These are phyloP conservation scores for Tapera naevia DNA, from an alignment of 2,797 vertebrate species.

Conservation along the genomic window DNA sequence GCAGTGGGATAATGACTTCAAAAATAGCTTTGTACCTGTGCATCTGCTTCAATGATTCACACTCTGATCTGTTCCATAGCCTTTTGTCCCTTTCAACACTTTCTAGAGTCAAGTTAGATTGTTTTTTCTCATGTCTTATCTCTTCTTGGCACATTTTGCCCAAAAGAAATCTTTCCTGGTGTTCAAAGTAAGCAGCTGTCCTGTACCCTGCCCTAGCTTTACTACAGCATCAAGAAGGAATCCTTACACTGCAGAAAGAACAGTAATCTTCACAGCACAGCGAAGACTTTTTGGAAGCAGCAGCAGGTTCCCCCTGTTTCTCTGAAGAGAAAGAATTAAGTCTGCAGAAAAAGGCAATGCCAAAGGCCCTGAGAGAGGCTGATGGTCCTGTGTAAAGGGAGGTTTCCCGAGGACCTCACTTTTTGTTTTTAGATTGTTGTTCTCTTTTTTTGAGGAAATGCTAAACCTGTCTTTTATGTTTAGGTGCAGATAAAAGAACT, in stretches of 20 bases:
- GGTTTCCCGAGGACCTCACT: background rate
- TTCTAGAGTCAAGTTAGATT: background rate
- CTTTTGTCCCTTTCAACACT: background rate
- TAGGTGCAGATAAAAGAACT: background rate
- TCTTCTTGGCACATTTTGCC: background rate
- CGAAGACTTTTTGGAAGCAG: background rate
- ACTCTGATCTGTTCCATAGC: too few species aligned
- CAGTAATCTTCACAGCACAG: background rate
- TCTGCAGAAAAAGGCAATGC: background rate
- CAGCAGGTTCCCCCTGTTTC: background rate
- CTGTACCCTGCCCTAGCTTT: background rate
- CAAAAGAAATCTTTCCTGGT: background rate
- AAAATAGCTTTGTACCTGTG: background rate
- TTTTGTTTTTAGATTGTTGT: background rate
- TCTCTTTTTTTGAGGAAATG: background rate
- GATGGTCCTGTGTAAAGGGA: background rate
- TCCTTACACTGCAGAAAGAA: background rate
- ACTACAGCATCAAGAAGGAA: background rate
- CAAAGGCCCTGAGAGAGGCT: background rate
- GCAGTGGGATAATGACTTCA: background rate
- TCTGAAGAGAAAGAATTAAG: background rate
- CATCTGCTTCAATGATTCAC: background rate
- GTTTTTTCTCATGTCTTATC: background rate
- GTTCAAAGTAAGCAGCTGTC: background rate
- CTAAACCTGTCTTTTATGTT: background rate